These are phyloP conservation scores for Acropternis orthonyx DNA, from an alignment of 2,797 vertebrate genomes.

Conservation along the genomic window DNA sequence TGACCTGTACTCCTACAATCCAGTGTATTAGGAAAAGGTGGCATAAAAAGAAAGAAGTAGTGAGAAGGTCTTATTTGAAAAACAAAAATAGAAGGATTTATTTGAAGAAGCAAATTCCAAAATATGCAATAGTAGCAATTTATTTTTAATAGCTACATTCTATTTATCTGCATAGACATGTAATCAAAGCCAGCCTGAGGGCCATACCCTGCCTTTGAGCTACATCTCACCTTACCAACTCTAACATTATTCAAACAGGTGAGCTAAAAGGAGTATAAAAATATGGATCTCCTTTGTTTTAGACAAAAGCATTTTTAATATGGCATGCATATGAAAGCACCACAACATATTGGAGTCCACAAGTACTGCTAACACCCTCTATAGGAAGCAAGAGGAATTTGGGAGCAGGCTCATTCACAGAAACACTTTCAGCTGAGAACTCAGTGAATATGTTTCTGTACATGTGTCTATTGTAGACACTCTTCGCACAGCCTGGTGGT, in stretches of 20 bases:
- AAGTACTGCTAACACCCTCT: neutral
- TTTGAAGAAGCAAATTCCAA: neutral
- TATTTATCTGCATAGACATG: neutral
- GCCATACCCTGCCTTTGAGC: neutral
- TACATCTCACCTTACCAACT: neutral
- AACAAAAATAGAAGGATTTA: neutral
- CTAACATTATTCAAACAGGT: neutral
- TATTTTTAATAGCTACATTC: neutral
- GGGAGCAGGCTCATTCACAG: neutral
- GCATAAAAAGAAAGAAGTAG: neutral
- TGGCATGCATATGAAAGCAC: neutral
- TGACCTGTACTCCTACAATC: constrained; percentile 75
- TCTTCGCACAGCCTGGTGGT: neutral
- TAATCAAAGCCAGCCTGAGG: neutral
- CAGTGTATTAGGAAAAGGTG: neutral
- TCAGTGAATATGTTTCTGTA: neutral
- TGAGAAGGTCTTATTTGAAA: neutral
- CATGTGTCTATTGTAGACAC: accelerated
- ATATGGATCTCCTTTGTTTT: neutral
- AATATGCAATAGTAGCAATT: neutral
- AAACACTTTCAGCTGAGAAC: neutral
- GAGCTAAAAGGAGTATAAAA: neutral
- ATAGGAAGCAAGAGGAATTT: neutral
- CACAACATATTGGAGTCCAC: neutral
- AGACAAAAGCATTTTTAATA: neutral